Conservation (phyloP, 2,797 vertebrate species). For the Sebastes vulpes region DNA sequence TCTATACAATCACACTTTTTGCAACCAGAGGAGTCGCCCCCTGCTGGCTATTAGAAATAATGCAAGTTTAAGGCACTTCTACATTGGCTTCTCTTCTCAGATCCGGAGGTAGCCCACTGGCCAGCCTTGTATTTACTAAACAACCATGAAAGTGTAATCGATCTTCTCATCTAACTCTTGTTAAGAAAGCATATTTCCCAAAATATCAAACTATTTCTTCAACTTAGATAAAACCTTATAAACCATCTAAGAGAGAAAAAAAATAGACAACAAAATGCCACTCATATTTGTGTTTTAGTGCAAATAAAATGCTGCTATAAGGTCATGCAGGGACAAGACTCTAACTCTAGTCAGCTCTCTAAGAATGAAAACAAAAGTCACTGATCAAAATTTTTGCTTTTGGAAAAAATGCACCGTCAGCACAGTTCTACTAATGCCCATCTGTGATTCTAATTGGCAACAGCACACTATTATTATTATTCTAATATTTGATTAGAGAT, state of each 20-base stretch:
- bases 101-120: too few species aligned
- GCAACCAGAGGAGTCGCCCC: too few species aligned
- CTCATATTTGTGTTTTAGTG: background rate
- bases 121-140: background rate
- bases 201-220: background rate
- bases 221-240: too few species aligned
- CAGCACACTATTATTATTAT: background rate
- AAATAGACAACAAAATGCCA: too few species aligned
- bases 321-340: background rate
- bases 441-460: background rate
- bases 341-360: background rate
- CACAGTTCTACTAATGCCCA: background rate
- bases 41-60: too few species aligned
- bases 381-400: background rate
- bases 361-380: background rate
- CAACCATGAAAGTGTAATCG: background rate
- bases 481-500: slow-evolving; percentile 38
- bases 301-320: background rate
- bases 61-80: too few species aligned
- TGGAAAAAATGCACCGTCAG: background rate
- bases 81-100: too few species aligned
- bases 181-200: fast-evolving
- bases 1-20: too few species aligned
- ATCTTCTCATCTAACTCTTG: background rate
- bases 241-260: background rate